Evolutionary conservation across 1,140 invertebrate species (phyloP), one percentile per base, ranked within the genome.

Genomic region (Bilobella aurantiaca): DNA sequence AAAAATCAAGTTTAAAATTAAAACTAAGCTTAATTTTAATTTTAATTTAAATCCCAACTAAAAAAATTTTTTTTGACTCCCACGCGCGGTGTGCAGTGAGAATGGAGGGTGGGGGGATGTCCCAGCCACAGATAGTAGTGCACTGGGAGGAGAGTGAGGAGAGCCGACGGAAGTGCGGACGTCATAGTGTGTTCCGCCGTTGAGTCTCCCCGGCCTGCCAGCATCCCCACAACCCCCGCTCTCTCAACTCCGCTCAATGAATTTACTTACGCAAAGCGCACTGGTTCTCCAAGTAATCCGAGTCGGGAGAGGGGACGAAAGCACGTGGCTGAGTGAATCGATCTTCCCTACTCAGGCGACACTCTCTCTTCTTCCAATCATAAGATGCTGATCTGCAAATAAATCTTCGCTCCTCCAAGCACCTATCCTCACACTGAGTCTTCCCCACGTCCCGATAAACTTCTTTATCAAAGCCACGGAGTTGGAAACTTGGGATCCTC

Each of bases 221-320:
- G n/a, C n/a, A n/a, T n/a, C n/a, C n/a, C n/a, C n/a, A n/a, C n/a
- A n/a, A n/a, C n/a, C n/a, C n/a, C n/a, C n/a, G 58, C 18, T 42
- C n/a, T 16, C 12, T 2, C 1, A 16, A 29, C 12, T n/a, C 14
- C 8, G 30, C 8, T 37, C 49, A 49, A 29, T 28, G 28, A 31
- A 3, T 14, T 23, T 23, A 71, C 74, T 73, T 75, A 81, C 80
- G 74, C 21, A 77, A 73, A 42, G 75, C 75, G 67, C 81, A 82
- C 72, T 81, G 80, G 69, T 82, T 82, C 70, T 82, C 81, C 69
- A 82, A 71, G 68, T 81, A 82, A 70, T 82, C 79, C 3, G 76
- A 76, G 58, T 75, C 75, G 60, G 73, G 67, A 46, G 77, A 70
- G 29, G 74, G 59, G 57, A 73, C 63, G 73, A 78, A 75, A 63